A percentile compares a stretch with the other conserved stretches of the same genome.
phyloP scores from a whole-genome alignment of 1,140 invertebrate species.

The Choristoneura fumiferana region DNA sequence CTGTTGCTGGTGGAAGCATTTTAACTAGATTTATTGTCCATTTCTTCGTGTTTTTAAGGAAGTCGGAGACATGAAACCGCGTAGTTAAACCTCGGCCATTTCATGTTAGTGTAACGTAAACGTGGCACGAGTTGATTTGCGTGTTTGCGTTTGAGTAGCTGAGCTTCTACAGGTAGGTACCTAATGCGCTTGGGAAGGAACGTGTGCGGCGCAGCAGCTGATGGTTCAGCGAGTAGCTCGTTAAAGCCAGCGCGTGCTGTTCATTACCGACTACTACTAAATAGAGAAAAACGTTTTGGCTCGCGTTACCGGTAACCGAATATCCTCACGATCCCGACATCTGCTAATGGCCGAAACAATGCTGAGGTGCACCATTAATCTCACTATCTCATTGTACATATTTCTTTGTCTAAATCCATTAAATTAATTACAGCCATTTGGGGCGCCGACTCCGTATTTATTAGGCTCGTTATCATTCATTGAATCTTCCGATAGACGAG shows the following conservation, averaged over 20 bases:
- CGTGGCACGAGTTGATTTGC: not conserved
- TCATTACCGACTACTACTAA: conserved; percentile 54
- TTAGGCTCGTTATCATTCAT: conserved; percentile 75
- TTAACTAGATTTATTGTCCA: conserved; percentile 6
- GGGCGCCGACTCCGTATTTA: conserved; percentile 69
- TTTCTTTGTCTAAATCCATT: conserved; percentile 76
- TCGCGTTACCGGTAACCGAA: conserved; percentile 26
- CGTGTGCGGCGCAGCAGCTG: too few relatives aligned
- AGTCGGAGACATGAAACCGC: not conserved
- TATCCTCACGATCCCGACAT: conserved; percentile 27
- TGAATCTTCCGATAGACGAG: conserved; percentile 68
- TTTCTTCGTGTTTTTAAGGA: conserved; percentile 2
- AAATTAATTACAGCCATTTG: conserved; percentile 72
- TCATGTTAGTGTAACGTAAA: not conserved
- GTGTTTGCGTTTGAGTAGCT: not conserved
- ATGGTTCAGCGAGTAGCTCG: too few relatives aligned
- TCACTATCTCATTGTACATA: conserved; percentile 71
- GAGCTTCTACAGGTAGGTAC: too few relatives aligned
- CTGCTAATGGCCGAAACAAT: conserved; percentile 56
- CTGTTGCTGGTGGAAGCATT: not conserved
- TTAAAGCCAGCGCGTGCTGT: not conserved
- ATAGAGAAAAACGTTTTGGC: conserved; percentile 39
- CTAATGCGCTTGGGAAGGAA: too few relatives aligned
- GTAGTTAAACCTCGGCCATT: not conserved
- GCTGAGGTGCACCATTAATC: conserved; percentile 52